Base-by-base conservation (phyloP, 2,797 vertebrate species). In the Acanthiza pusilla region DNA sequence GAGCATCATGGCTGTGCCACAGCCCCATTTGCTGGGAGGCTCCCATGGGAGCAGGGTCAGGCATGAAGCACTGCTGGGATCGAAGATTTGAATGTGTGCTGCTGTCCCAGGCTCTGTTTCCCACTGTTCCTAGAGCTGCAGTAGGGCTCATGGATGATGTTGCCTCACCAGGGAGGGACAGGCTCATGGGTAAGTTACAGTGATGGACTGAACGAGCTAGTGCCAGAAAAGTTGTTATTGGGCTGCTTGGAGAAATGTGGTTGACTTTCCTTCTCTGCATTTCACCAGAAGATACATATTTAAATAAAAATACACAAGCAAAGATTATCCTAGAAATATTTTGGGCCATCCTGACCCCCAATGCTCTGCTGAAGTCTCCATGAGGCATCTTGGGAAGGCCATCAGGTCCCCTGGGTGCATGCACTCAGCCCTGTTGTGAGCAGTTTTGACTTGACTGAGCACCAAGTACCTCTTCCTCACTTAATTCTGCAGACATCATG, bases 21-120 rank as follows among this genome's bases (percentile, higher is more conserved):
- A 3, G 29, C 45, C 3, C 21, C 40, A 3, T 32, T 42, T 80
- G 18, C 50, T 63, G 23, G 58, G 29, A 51, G 54, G 61, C 26
- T 32, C 17, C 5, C 11, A 51, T 0, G 0, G 36, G n/a, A 73
- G 22, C 40, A 55, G 21, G 8, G 16, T 55, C 6, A 20, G 43
- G 9, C 3, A 4, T 0, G 0, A 36, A 29, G 17, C 1, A 0
- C 6, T 74, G n/a, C 16, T 9, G 30, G 16, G 0, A 12, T 12
- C 3, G 7, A 45, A 72, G 32, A 4, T 48, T 55, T 61, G 25
- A 14, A 25, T 15, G 16, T 19, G 21, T 3, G 0, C 55, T 55
- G 75, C 30, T 4, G 2, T 5, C n/a, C 16, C 2, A 0, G 30
- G 4, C 36, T 57, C 42, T 32, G 23, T 3, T 47, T 5, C 7